These are phyloP conservation scores for Neoniphon sammara DNA, from an alignment of 2,797 vertebrate genomes.

Conservation along the genomic window DNA sequence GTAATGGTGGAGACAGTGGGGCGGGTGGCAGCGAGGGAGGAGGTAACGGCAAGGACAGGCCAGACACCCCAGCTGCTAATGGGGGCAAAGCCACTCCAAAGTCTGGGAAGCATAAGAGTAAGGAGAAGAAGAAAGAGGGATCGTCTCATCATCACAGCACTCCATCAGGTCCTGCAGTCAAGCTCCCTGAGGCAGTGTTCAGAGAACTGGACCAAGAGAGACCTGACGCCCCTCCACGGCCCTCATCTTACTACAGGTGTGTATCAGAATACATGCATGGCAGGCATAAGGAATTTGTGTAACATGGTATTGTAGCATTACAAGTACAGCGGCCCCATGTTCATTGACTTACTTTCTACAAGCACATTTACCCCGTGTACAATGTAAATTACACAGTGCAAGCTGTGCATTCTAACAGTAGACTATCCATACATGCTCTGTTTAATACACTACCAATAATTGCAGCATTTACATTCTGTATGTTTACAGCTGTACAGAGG, in stretches of 20 bases:
- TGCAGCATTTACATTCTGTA: background rate
- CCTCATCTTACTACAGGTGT: conserved; percentile 97
- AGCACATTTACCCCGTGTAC: background rate
- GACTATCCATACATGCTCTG: background rate
- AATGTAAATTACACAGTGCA: background rate
- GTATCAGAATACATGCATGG: conserved; percentile 1
- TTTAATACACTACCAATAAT: too few species aligned
- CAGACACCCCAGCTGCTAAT: conserved; percentile 86
- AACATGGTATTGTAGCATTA: background rate
- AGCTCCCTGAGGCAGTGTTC: conserved; percentile 96
- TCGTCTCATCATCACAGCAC: conserved; percentile 91
- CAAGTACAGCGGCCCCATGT: background rate
- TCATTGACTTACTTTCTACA: background rate
- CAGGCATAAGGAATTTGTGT: background rate
- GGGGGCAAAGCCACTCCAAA: conserved; percentile 90
- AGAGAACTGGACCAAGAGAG: conserved; percentile 96
- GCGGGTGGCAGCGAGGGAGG: conserved; percentile 75
- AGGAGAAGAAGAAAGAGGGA: conserved; percentile 97
- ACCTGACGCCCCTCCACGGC: conserved; percentile 91
- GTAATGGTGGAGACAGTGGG: conserved; percentile 82
- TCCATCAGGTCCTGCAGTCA: conserved; percentile 90
- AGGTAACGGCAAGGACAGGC: conserved; percentile 88
- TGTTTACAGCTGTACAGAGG: background rate
- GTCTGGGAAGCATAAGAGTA: conserved; percentile 96
- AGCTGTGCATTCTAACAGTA: background rate